These are phyloP conservation scores for Esox lucius DNA, from an alignment of 2,797 vertebrate species.

Conservation along the genomic window DNA sequence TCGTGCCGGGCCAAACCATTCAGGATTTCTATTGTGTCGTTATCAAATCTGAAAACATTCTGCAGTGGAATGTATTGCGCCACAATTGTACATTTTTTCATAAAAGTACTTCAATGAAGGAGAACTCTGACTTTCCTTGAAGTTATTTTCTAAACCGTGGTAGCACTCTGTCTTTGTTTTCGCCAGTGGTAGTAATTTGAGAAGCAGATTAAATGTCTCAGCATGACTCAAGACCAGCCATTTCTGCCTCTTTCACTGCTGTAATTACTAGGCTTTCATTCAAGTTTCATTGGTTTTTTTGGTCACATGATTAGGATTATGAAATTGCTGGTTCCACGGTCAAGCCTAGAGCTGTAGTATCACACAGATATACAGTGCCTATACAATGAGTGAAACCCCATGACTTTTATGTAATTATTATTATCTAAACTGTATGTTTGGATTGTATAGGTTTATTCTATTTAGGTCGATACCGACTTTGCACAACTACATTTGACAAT, in stretches of 20 bases:
- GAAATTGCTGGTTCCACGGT: conserved; percentile 38
- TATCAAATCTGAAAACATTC: conserved; percentile 50
- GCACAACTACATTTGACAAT: no score
- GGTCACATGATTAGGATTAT: conserved; percentile 66
- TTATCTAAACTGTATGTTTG: no score
- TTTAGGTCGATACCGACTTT: no score
- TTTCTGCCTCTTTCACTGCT: conserved; percentile 55
- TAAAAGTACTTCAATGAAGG: conserved; percentile 56
- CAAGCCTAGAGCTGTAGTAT: conserved; percentile 59
- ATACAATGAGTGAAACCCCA: neutral
- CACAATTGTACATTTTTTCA: neutral
- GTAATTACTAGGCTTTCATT: conserved; percentile 63
- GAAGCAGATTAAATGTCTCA: conserved; percentile 57
- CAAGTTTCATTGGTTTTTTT: conserved; percentile 49
- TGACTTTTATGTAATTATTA: no score
- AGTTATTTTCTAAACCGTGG: conserved; percentile 46
- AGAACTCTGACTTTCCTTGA: conserved; percentile 34
- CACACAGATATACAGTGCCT: conserved; percentile 35
- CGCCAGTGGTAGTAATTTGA: conserved; percentile 61
- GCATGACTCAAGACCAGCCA: conserved; percentile 58
- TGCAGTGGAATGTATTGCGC: conserved; percentile 29
- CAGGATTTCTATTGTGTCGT: conserved; percentile 54
- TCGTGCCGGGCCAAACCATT: conserved; percentile 56
- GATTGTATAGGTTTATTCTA: no score
- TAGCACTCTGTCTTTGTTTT: conserved; percentile 36